phyloP scores from a whole-genome alignment of 2,797 vertebrate species.

The Alfaro cultratus region DNA sequence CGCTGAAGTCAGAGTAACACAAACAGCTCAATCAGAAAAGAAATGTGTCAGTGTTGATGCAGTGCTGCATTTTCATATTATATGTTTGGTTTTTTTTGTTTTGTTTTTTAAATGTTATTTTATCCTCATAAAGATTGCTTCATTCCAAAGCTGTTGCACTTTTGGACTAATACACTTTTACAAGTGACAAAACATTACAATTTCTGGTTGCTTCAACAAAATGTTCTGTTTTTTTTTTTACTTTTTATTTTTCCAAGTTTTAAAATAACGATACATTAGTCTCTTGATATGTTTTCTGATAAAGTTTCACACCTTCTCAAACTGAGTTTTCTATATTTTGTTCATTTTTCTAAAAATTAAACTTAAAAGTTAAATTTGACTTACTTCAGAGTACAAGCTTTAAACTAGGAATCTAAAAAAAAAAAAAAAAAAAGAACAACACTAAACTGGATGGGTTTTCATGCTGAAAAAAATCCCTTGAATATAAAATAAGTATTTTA shows the following conservation, averaged over 20 bases:
- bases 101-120: no score
- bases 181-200: background rate
- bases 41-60: background rate
- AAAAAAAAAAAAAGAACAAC: no score
- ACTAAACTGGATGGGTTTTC: background rate
- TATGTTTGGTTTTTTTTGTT: background rate
- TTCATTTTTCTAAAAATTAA: background rate
- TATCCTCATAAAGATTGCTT: background rate
- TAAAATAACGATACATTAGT: background rate
- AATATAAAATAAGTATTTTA: background rate
- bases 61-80: background rate
- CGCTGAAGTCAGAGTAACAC: constrained; percentile 1
- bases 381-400: background rate
- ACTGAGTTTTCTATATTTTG: background rate
- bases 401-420: background rate
- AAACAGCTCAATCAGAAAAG: background rate
- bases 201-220: background rate
- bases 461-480: background rate
- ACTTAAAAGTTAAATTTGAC: background rate
- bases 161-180: background rate
- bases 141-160: no score
- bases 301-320: background rate
- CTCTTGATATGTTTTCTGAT: background rate
- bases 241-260: background rate
- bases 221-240: background rate